Evolutionary conservation across 30 jellyfish, hydroid and myxozoan species (phyloP).

Genomic region (Turritopsis dohrnii): DNA sequence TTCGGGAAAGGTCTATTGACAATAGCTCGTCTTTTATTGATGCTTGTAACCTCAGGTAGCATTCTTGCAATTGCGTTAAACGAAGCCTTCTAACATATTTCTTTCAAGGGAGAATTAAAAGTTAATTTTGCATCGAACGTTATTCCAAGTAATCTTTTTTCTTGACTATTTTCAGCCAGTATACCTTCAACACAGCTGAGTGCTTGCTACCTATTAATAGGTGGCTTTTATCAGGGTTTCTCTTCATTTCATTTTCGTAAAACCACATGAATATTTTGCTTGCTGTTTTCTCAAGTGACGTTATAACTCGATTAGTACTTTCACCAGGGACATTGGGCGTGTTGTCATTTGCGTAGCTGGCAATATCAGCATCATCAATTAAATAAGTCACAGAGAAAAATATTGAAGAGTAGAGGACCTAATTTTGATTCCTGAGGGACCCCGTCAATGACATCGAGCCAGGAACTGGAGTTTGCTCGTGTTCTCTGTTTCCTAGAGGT

Average conservation of each 20-base stretch:
- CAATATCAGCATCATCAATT: not conserved
- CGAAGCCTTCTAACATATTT: not conserved
- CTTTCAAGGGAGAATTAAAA: no score
- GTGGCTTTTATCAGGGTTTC: not conserved
- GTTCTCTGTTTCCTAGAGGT: constrained; percentile 9
- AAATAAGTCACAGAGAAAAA: not conserved
- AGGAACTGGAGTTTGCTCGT: not conserved
- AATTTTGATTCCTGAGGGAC: not conserved
- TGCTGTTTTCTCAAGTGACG: not conserved
- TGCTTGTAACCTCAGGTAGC: not conserved
- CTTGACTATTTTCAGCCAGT: no score
- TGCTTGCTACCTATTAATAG: not conserved
- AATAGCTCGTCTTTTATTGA: not conserved
- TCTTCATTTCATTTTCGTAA: not conserved
- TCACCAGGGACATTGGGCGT: not conserved
- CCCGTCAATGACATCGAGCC: not conserved
- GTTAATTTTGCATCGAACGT: no score
- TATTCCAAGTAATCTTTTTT: not conserved
- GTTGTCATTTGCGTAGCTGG: not conserved
- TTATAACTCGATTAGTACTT: not conserved
- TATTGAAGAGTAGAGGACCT: not conserved
- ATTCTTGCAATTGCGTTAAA: not conserved
- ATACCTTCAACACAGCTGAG: fast-evolving
- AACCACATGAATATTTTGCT: not conserved
- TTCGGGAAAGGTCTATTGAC: no score